These are phyloP conservation scores for Pseudachorutes palmiensis DNA, from an alignment of 1,140 invertebrate species.

Conservation along the genomic window DNA sequence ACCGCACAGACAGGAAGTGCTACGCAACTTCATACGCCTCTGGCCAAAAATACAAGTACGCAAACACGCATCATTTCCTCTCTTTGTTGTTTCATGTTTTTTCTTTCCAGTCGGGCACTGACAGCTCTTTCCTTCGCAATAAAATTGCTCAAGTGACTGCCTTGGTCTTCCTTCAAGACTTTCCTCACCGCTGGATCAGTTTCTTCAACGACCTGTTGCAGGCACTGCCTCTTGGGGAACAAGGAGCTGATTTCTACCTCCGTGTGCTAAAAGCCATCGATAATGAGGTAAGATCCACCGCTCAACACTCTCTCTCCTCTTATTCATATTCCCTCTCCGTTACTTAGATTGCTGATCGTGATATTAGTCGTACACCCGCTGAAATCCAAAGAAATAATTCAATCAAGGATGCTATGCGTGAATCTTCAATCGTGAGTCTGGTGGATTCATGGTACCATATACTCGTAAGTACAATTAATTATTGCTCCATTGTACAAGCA, in stretches of 20 bases:
- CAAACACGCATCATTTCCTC: not conserved
- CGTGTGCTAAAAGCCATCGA: constrained; percentile 50
- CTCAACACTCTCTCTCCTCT: not conserved
- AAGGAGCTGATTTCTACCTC: constrained; percentile 49
- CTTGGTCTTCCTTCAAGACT: constrained; percentile 49
- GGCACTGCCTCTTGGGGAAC: constrained; percentile 42
- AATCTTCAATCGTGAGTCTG: constrained; percentile 47
- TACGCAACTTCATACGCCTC: constrained; percentile 38
- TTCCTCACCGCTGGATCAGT: constrained; percentile 47
- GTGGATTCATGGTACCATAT: constrained; percentile 53
- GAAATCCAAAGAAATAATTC: constrained; percentile 48
- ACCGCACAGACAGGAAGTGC: constrained; percentile 33
- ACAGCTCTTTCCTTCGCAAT: constrained; percentile 43
- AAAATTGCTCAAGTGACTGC: constrained; percentile 51
- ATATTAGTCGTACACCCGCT: constrained; percentile 46
- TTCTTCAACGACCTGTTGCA: constrained; percentile 50
- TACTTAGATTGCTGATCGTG: constrained; percentile 46
- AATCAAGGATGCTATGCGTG: constrained; percentile 53
- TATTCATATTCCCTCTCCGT: not conserved
- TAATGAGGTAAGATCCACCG: constrained; percentile 39
- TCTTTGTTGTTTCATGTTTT: not conserved
- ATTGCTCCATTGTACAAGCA: not conserved
- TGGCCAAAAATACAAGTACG: not conserved
- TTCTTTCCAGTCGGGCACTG: not conserved
- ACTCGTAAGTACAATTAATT: constrained; percentile 44